Conservation (phyloP, 2,797 vertebrate genomes). For the Argyrosomus regius region DNA sequence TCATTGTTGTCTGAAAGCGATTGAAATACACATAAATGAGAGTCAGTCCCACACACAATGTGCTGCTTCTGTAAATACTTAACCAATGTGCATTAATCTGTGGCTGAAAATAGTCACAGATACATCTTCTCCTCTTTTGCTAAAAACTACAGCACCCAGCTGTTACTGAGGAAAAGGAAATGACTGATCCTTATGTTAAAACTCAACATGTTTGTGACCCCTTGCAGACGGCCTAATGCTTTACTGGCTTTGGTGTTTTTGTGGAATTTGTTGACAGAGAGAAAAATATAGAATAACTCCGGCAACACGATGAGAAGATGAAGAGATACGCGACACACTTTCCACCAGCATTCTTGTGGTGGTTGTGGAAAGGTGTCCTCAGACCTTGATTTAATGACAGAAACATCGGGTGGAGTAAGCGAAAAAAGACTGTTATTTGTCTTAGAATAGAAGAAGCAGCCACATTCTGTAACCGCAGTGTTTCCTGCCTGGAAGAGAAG, state of each 20-base stretch:
- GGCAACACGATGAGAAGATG: not conserved
- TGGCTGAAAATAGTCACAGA: no score
- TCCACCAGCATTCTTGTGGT: constrained; percentile 18
- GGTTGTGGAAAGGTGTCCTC: constrained; percentile 48
- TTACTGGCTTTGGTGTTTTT: not conserved
- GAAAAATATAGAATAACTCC: not conserved
- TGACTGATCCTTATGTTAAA: no score
- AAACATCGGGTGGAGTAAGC: constrained; percentile 34
- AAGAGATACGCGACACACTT: not conserved
- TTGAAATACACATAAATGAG: no score
- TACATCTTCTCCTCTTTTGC: no score
- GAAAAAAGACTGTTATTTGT: constrained; percentile 53
- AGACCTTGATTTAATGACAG: constrained; percentile 48
- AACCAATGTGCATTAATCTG: no score
- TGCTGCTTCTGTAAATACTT: no score
- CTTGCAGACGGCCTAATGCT: no score
- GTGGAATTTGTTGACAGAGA: not conserved
- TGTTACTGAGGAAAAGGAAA: no score
- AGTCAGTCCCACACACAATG: no score
- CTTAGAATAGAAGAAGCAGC: constrained; percentile 48
- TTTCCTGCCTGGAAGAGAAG: constrained; percentile 25
- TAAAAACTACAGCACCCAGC: no score
- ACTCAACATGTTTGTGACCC: no score
- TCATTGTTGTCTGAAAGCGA: no score
- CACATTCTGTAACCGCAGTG: constrained; percentile 43